These are phyloP conservation scores for Myathropa florea DNA, from an alignment of 2,888 invertebrate species.

Conservation along the genomic window DNA sequence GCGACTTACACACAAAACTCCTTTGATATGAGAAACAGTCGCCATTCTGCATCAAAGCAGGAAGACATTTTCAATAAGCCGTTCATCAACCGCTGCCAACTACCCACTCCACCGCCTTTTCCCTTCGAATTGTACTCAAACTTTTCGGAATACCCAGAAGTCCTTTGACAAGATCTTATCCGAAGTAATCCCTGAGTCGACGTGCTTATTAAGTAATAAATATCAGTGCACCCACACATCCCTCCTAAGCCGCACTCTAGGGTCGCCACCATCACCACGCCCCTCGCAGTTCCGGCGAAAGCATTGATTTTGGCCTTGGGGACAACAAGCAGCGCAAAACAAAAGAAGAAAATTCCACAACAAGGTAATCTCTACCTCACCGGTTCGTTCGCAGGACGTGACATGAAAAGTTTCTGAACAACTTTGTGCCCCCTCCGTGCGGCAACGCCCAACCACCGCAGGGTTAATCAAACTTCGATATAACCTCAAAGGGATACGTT, in stretches of 20 bases:
- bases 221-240: background rate
- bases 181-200: background rate
- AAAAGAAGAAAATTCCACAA: background rate
- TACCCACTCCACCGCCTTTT: background rate
- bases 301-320: background rate
- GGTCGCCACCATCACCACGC: background rate
- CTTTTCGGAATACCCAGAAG: background rate
- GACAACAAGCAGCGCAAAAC: background rate
- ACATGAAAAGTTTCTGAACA: background rate
- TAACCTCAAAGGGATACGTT: background rate
- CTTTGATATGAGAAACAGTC: background rate
- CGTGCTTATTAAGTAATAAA: background rate
- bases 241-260: background rate
- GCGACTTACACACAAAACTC: too few species aligned
- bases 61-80: background rate
- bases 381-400: background rate
- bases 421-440: background rate
- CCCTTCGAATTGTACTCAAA: background rate
- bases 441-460: background rate
- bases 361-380: slow-evolving; percentile 1
- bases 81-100: background rate
- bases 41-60: background rate
- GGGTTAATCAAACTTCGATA: slow-evolving; percentile 19
- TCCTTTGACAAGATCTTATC: background rate
- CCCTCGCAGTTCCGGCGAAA: background rate